These are phyloP conservation scores for Herpetotheres cachinnans DNA, from an alignment of 2,113 vertebrate species.

Conservation along the genomic window DNA sequence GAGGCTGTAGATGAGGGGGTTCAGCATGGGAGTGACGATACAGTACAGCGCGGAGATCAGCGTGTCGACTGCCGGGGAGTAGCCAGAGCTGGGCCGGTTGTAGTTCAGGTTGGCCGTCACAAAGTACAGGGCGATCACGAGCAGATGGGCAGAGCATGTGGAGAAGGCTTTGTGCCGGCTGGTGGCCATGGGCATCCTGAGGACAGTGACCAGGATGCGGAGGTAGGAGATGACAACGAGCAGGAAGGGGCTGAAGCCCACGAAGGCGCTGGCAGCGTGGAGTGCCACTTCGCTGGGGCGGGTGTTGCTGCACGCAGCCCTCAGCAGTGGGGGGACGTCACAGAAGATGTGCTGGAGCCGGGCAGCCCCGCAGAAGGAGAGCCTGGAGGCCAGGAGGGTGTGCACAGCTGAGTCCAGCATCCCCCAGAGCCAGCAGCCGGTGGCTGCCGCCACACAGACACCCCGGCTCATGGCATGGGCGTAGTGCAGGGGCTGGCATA, in stretches of 20 bases:
- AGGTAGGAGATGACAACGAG: background rate
- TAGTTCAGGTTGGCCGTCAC: background rate
- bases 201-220: background rate
- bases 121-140: background rate
- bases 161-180: slow-evolving; percentile 31
- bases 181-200: background rate
- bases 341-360: slow-evolving; percentile 43
- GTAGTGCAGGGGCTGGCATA: slow-evolving; percentile 8
- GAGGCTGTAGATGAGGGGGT: slow-evolving; percentile 43
- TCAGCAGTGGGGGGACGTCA: background rate
- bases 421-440: slow-evolving; percentile 10
- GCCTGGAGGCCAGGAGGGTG: background rate
- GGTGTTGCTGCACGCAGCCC: background rate
- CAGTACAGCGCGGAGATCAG: background rate
- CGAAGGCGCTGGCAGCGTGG: background rate
- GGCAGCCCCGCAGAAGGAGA: background rate
- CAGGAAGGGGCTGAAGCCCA: slow-evolving; percentile 15
- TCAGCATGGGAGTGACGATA: background rate
- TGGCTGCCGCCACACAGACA: accelerated
- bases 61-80: accelerated
- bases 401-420: background rate
- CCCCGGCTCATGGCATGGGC: background rate
- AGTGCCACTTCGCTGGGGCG: background rate
- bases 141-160: slow-evolving; percentile 14
- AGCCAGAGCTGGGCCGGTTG: background rate